Evolutionary conservation across 1,140 invertebrate species (phyloP), one percentile per base, ranked within the genome.

Genomic region (Trichonephila inaurata): DNA sequence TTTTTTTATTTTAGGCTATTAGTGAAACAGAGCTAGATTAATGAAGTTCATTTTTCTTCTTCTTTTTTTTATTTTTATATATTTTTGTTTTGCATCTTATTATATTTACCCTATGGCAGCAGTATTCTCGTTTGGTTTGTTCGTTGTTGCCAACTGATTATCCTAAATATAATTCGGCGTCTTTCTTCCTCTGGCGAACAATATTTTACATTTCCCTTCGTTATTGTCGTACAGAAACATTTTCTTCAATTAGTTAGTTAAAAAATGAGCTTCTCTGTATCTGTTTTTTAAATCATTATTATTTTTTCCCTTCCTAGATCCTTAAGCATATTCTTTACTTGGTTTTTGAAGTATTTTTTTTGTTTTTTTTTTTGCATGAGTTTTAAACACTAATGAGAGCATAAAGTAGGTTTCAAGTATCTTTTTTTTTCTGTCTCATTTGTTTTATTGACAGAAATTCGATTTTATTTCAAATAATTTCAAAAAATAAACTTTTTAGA

Each of bases 21-120:
- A 69, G 72, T 8, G 69, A 77, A 90, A 81, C 89, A 24, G 61
- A 90, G 51, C 44, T 81, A 90, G 51, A 77, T 90, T 90, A 90
- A 90, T 90, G 69, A 90, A 87, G 60, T 14, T 8, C n/a, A 19
- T 58, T 19, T 83, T 83, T 28, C 2, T 83, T 60, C 12, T 60
- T 87, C 62, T 19, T 40, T 40, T 40, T 28, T 40, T n/a, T 69
- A 16, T n/a, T 6, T 51, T 51, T 51, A 14, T 69, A 16, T n/a
- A 14, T 89, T 89, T 89, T 72, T 69, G 66, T 69, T 69, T 86
- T 24, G 14, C 28, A 51, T 62, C 87, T 89, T 69, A 66, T 28
- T 89, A 40, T 51, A n/a, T 89, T 72, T 40, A 58, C 33, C 62
- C 40, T 44, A 44, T n/a, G 40, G 87, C 62, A 40, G 33, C 33